A percentile compares a stretch with the other conserved stretches of the same genome.
These are phyloP conservation scores for Ctenomys sociabilis DNA, from an alignment of 2,113 vertebrate genomes.

Conservation along the genomic window DNA sequence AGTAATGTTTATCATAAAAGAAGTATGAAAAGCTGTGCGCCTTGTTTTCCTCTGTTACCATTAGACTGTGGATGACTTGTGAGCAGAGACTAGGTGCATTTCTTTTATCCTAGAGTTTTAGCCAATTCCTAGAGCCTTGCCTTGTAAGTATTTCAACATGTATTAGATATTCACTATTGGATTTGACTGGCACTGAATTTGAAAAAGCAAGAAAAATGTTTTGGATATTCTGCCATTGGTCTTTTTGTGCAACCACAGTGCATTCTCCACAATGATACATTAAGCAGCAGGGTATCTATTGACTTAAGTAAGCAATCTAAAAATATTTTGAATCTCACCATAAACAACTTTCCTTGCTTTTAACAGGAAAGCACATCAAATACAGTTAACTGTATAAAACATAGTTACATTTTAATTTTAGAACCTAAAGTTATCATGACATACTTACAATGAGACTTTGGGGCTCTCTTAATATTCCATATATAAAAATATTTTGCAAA, in stretches of 20 bases:
- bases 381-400: conserved; percentile 56
- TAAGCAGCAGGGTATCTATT: conserved; percentile 59
- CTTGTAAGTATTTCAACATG: background rate
- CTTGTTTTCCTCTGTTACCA: background rate
- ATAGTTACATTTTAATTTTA: conserved; percentile 70
- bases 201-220: background rate
- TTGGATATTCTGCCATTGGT: background rate
- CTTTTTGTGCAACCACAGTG: conserved; percentile 34
- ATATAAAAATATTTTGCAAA: conserved; percentile 47
- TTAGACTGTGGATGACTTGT: background rate
- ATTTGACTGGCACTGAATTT: background rate
- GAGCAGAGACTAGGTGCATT: background rate
- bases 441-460: background rate
- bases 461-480: conserved; percentile 25
- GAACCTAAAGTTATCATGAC: background rate
- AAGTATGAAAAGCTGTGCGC: background rate
- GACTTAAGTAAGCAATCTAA: conserved; percentile 72
- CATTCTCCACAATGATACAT: conserved; percentile 57
- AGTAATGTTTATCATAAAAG: background rate
- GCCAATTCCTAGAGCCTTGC: background rate
- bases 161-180: background rate
- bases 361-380: conserved; percentile 67
- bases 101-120: background rate
- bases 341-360: conserved; percentile 68
- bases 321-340: conserved; percentile 71